Evolutionary conservation across 2,113 vertebrate genomes (phyloP), one percentile per base, ranked within the genome.

Genomic region (Carassius carassius): DNA sequence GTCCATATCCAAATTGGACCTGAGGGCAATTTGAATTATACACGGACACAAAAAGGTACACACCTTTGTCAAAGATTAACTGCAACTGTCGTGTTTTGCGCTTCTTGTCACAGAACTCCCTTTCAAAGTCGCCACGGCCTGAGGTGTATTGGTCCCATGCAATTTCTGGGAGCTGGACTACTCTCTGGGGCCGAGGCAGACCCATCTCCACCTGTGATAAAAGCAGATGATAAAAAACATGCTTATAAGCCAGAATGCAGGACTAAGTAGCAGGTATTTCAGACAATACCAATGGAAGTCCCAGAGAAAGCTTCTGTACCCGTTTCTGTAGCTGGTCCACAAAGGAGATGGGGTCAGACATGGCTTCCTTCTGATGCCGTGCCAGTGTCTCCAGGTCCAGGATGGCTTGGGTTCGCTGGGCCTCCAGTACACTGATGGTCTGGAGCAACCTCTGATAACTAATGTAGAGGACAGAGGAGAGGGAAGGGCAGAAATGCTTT

Each of bases 401-500:
- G 89, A 99, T 96, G 92, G 97, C 97, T 95, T 98, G 98, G 67
- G 97, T 96, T 78, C 97, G 96, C 89, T 99, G 98, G 90, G 98
- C 97, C 94, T 99, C 98, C 4, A 99, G 95, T 51, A 99, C 97
- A 49, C 96, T 95, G 88, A 99, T 98, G 88, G 98, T 99, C 95
- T 99, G 98, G 92, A 99, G 96, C 89, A 99, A 95, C 93, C 98
- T 97, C 97, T 99, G 98, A 92, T 99, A 99, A 95, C 98, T 99
- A 95, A 92, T 93, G 90, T 93, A 89, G 93, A 70, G 94, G 92
- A 92, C 88, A 81, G 32, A 54, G 16, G 85, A 82, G 82, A 89
- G 91, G 90, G 93, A 83, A 91, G 92, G 92, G 90, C 87, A 91
- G 94, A 92, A 93, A 89, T 91, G 92, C 93, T 88, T 62, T 56